These are phyloP conservation scores for Holacanthella duospinosa DNA, from an alignment of 2,888 invertebrate species.

Conservation along the genomic window DNA sequence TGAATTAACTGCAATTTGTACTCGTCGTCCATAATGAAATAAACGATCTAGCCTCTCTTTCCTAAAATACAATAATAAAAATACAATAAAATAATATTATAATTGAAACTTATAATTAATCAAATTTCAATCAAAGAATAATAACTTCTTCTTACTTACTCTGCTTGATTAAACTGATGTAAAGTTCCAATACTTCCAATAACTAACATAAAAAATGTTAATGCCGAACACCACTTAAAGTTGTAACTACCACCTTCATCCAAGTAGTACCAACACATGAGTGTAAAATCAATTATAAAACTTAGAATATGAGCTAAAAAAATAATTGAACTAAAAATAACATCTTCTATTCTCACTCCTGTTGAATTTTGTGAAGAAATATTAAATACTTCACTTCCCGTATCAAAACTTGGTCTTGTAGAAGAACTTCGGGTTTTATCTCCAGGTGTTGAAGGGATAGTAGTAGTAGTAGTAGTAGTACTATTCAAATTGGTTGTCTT, in stretches of 20 bases:
- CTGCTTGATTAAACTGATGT: conserved; percentile 21
- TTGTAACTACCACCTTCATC: conserved; percentile 2
- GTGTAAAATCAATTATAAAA: conserved; percentile 17
- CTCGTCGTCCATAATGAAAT: conserved; percentile 21
- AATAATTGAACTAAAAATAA: conserved; percentile 18
- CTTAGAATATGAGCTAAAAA: conserved; percentile 15
- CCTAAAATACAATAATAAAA: too few relatives aligned
- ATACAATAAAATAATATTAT: conserved; percentile 2
- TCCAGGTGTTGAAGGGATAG: too few relatives aligned
- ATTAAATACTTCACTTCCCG: neutral
- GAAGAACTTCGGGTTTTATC: neutral
- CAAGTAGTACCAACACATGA: conserved; percentile 21
- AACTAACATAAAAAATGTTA: conserved; percentile 19
- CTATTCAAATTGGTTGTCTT: neutral
- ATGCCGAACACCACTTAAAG: conserved; percentile 21
- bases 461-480: neutral
- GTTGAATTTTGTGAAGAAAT: neutral
- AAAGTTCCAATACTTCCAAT: conserved; percentile 21
- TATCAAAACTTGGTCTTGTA: too few relatives aligned
- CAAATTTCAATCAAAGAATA: neutral
- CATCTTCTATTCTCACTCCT: conserved; percentile 12
- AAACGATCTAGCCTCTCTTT: conserved; percentile 20
- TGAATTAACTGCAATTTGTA: conserved; percentile 22
- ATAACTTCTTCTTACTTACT: conserved; percentile 15
- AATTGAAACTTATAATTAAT: conserved; percentile 4